Evolutionary conservation across 2,113 vertebrate species (phyloP), one percentile per base, ranked within the genome.

Genomic region (Misgurnus anguillicaudatus): DNA sequence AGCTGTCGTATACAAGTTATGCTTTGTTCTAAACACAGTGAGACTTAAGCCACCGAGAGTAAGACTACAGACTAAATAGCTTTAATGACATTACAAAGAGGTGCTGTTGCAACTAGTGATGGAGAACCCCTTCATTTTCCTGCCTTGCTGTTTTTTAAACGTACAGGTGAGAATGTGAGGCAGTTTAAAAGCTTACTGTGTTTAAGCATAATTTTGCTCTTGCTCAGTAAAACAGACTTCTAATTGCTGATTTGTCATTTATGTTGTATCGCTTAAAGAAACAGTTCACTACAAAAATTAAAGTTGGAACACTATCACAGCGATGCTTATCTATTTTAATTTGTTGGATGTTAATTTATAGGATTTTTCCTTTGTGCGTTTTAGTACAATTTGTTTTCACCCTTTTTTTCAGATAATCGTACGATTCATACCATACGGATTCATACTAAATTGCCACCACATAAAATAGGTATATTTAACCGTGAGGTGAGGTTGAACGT

Each of bases 1-100:
- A 89, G 82, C 85, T 83, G 87, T 90, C 80, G 81, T 81, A 83
- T 81, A 86, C 85, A 87, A 90, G 90, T 92, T 90, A 89, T 79
- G 85, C 86, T 81, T 58, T 72, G 65, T 77, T 63, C 73, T 66
- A 81, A 57, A 67, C 21, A 75, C 76, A 75, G 58, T 60, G 9
- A 75, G 75, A 58, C 41, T 81, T 75, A 74, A 74, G 47, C 31
- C 19, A 19, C 8, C 5, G 17, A 19, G 65, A 47, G 17, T 47
- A n/a, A 55, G 14, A 21, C 38, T 4, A 8, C 6, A 79, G 64
- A 4, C 11, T 71, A 62, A 62, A 64, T 3, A 38, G 51, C 39
- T 17, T 80, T 74, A 64, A 58, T 70, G 19, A 57, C 41, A 58
- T 77, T n/a, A 51, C n/a, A 51, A 61, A 13, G 75, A 80, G 62